A percentile compares a stretch with the other conserved stretches of the same genome.
phyloP scores from a whole-genome alignment of 2,888 invertebrate species.

The Panzeria rudis region DNA sequence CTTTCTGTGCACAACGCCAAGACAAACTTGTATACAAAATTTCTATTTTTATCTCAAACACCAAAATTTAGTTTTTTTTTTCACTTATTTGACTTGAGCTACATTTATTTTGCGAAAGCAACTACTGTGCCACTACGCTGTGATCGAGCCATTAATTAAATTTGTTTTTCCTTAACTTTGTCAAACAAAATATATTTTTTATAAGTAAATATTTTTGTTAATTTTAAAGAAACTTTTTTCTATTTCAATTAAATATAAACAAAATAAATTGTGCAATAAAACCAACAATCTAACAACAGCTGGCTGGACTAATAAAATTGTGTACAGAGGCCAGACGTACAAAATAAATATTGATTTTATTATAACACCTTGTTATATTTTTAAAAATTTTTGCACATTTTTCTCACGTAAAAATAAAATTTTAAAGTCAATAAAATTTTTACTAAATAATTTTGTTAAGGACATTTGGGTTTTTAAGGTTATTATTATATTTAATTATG shows the following conservation, averaged over 20 bases:
- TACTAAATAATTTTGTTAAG: not conserved
- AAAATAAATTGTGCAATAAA: not conserved
- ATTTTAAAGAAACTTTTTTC: not conserved
- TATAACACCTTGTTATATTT: not conserved
- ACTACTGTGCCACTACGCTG: too few relatives aligned
- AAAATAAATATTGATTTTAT: not conserved
- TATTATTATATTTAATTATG: not conserved
- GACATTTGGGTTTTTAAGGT: not conserved
- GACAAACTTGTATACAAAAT: too few relatives aligned
- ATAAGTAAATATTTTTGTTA: not conserved
- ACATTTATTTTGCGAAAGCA: not conserved
- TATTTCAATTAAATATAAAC: not conserved
- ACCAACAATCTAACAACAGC: not conserved
- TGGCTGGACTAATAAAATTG: not conserved
- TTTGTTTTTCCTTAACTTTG: too few relatives aligned
- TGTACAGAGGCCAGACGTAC: not conserved
- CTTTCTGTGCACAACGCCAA: too few relatives aligned
- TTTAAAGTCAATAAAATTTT: slow-evolving; percentile 1
- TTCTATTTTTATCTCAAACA: too few relatives aligned
- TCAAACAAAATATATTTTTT: not conserved
- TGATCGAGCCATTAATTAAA: too few relatives aligned
- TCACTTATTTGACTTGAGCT: too few relatives aligned
- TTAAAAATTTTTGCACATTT: not conserved
- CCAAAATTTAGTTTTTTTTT: too few relatives aligned
- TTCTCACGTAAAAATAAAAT: not conserved